Conservation (phyloP, 2,113 vertebrate species). For the Sciurus niger region DNA sequence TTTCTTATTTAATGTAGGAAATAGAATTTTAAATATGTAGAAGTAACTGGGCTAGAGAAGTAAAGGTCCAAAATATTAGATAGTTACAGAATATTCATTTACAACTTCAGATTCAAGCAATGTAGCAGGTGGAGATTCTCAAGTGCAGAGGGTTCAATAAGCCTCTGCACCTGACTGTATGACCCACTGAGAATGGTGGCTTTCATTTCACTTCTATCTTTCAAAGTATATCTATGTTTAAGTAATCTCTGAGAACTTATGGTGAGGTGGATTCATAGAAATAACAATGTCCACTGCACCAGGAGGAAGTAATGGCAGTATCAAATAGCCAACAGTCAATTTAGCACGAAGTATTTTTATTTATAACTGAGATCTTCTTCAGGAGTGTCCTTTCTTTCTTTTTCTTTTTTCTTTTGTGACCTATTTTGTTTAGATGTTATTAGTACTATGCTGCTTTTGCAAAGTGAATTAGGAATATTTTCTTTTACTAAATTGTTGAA, state of each 20-base stretch:
- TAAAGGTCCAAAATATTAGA: background rate
- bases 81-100: background rate
- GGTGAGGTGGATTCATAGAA: background rate
- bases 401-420: background rate
- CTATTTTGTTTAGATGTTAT: background rate
- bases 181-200: background rate
- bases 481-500: background rate
- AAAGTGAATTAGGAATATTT: background rate
- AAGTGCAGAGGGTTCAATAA: background rate
- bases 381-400: background rate
- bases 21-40: background rate
- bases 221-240: background rate
- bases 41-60: background rate
- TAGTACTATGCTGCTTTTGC: slow-evolving; percentile 22
- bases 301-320: background rate
- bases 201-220: background rate
- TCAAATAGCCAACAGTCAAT: background rate
- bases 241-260: background rate
- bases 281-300: background rate
- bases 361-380: background rate
- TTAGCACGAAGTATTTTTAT: background rate
- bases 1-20: background rate
- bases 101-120: background rate
- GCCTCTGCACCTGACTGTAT: background rate
- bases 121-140: background rate